phyloP scores from a whole-genome alignment of 2,797 vertebrate species.

The Mareca strepera region DNA sequence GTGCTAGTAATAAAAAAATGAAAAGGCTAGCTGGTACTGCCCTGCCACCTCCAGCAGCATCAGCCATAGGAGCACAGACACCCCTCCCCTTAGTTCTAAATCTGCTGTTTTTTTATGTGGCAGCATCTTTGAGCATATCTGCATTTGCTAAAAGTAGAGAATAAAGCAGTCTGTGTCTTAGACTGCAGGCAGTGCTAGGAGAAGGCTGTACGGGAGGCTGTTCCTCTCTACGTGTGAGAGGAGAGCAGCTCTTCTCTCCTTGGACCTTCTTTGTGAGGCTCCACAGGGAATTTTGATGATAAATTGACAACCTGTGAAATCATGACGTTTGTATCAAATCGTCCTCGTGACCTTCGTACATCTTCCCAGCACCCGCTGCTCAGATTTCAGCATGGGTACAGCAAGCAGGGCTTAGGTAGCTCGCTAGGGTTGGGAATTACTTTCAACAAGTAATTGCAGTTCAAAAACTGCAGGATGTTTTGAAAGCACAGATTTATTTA shows the following conservation, averaged over 20 bases:
- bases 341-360: accelerated
- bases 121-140: neutral
- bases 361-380: neutral
- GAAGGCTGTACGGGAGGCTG: neutral
- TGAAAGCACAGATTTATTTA: neutral
- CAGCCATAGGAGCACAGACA: neutral
- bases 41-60: neutral
- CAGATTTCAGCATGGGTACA: accelerated
- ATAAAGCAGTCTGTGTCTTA: accelerated
- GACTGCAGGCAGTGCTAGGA: neutral
- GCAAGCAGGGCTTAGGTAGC: neutral
- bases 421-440: neutral
- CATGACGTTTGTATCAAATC: neutral
- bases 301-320: neutral
- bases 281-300: neutral
- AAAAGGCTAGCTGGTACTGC: neutral
- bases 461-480: accelerated
- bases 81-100: accelerated
- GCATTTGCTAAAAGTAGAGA: neutral
- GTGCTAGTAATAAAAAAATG: neutral
- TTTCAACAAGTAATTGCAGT: neutral
- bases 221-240: neutral
- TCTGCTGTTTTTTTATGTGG: neutral
- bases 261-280: neutral
- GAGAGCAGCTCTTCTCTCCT: neutral